Conservation (phyloP, 2,888 invertebrate genomes). For the Stenodema calcarata region DNA sequence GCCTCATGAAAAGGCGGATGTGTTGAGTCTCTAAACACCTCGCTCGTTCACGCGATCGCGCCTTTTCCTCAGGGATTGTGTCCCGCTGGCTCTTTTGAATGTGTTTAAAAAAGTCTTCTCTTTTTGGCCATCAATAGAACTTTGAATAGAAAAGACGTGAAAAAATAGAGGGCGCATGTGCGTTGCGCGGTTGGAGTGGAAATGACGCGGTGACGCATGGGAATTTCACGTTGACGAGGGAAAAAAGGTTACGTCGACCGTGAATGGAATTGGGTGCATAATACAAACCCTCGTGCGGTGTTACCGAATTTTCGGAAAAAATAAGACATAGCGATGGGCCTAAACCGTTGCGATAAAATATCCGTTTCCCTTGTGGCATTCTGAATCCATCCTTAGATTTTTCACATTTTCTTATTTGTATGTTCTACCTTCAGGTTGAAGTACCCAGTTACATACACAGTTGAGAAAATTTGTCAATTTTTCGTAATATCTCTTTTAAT, state of each 20-base stretch:
- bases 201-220: neutral
- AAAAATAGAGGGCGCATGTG: neutral
- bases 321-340: too few relatives aligned
- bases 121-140: neutral
- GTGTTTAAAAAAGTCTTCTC: neutral
- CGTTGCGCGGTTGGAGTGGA: neutral
- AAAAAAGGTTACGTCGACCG: neutral
- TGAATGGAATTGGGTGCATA: neutral
- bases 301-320: too few relatives aligned
- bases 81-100: neutral
- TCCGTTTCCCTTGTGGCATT: too few relatives aligned
- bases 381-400: too few relatives aligned
- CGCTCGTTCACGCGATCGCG: neutral
- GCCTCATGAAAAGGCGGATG: neutral
- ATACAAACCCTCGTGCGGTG: neutral
- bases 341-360: too few relatives aligned
- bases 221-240: neutral
- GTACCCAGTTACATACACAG: too few relatives aligned
- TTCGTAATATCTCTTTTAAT: too few relatives aligned
- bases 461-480: too few relatives aligned
- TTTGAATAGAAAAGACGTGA: neutral
- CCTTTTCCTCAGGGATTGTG: neutral
- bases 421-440: too few relatives aligned
- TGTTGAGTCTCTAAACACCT: neutral
- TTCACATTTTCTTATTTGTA: too few relatives aligned